phyloP scores from a whole-genome alignment of 2,888 invertebrate species.

The Catocala nupta region DNA sequence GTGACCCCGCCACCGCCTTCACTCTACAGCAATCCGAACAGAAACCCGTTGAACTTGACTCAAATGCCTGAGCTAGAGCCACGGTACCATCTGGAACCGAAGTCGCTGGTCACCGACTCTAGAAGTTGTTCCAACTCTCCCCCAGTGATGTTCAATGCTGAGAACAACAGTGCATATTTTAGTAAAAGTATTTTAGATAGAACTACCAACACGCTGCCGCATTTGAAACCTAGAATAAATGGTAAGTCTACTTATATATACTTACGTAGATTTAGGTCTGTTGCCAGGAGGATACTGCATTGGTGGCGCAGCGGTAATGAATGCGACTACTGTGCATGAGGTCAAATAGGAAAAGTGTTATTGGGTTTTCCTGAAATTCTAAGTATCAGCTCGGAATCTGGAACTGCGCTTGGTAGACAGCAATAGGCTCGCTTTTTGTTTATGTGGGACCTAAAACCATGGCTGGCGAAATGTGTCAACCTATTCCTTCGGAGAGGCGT shows the following conservation, averaged over 20 bases:
- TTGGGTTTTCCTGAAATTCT: too few species aligned
- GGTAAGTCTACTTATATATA: constrained; percentile 55
- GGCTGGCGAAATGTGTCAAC: too few species aligned
- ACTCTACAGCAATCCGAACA: constrained; percentile 72
- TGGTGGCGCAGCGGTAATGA: too few species aligned
- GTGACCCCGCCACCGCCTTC: constrained; percentile 71
- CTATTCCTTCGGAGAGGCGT: too few species aligned
- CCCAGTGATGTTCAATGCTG: constrained; percentile 76
- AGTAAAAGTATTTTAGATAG: constrained; percentile 70
- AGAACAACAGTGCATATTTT: constrained; percentile 70
- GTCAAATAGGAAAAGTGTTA: too few species aligned
- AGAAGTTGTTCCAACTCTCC: constrained; percentile 76
- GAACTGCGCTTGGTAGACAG: too few species aligned
- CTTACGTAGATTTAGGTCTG: too few species aligned
- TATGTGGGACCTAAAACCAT: too few species aligned
- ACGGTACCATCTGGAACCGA: constrained; percentile 59
- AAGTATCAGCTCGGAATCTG: too few species aligned
- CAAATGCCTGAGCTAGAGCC: constrained; percentile 78
- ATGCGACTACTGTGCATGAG: too few species aligned
- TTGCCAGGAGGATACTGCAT: too few species aligned
- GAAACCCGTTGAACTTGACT: constrained; percentile 73
- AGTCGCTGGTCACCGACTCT: constrained; percentile 60
- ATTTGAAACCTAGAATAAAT: constrained; percentile 70
- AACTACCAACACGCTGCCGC: constrained; percentile 71
- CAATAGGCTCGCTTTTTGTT: too few species aligned